phyloP scores from a whole-genome alignment of 2,113 vertebrate genomes.

The Glareola pratincola region DNA sequence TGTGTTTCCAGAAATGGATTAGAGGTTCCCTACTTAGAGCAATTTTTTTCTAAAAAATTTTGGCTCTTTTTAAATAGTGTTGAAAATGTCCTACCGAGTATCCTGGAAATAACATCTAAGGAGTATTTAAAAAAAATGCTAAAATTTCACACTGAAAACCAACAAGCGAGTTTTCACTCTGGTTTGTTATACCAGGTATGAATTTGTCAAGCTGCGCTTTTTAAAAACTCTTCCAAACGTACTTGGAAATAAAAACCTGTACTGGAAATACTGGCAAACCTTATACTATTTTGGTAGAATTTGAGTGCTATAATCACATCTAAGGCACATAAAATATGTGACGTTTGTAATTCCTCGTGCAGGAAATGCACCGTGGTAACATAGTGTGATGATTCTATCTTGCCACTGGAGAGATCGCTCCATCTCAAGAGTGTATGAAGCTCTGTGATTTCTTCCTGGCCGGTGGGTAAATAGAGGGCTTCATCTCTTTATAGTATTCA shows the following conservation, averaged over 20 bases:
- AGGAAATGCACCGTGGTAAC: constrained; percentile 66
- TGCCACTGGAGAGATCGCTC: constrained; percentile 57
- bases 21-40: background rate
- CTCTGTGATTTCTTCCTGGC: constrained; percentile 65
- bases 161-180: background rate
- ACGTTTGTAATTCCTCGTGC: constrained; percentile 67
- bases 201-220: background rate
- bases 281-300: background rate
- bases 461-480: constrained; percentile 60
- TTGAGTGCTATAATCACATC: background rate
- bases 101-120: background rate
- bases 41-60: background rate
- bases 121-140: background rate
- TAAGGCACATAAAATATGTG: constrained; percentile 46
- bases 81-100: background rate
- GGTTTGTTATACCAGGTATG: background rate
- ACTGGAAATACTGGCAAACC: background rate
- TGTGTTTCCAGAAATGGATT: background rate
- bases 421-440: constrained; percentile 60
- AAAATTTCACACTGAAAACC: background rate
- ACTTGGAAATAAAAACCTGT: background rate
- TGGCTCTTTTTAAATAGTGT: background rate
- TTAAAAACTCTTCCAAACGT: background rate
- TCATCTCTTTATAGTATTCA: constrained; percentile 9
- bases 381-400: constrained; percentile 64